A percentile compares a stretch with the other conserved stretches of the same genome.
Conservation (phyloP, 2,888 invertebrate species). For the Phyllotreta striolata region DNA sequence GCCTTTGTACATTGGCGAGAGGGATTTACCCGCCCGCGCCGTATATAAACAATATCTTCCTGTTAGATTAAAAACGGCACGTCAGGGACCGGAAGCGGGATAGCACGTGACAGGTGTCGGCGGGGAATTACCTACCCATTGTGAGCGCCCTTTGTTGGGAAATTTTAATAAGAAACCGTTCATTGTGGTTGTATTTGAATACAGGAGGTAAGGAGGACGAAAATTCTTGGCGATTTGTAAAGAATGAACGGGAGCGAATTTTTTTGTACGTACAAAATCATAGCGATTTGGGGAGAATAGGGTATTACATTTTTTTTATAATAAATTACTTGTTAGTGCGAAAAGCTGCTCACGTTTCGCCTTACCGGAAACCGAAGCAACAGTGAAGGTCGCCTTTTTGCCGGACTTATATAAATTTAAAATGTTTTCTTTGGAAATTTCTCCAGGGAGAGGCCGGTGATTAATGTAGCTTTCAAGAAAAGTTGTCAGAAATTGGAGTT, state of each 20-base stretch:
- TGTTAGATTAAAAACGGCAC: constrained; percentile 59
- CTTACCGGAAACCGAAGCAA: constrained; percentile 9
- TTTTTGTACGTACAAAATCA: too few species aligned
- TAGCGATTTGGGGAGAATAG: too few species aligned
- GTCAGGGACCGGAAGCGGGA: constrained; percentile 55
- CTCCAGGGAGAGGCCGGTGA: constrained; percentile 22
- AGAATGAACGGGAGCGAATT: too few species aligned
- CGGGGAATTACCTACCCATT: constrained; percentile 46
- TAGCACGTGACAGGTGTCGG: constrained; percentile 56
- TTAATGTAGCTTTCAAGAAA: constrained; percentile 28
- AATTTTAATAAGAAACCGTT: constrained; percentile 45
- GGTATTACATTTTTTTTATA: too few species aligned
- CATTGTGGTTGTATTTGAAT: constrained; percentile 38
- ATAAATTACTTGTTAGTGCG: not conserved
- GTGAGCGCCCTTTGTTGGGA: constrained; percentile 45
- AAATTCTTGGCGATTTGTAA: not conserved
- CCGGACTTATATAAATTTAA: constrained; percentile 25
- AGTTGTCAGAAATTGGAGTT: constrained; percentile 33
- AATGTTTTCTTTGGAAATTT: constrained; percentile 27
- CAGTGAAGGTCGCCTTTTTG: constrained; percentile 19
- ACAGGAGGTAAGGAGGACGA: constrained; percentile 24
- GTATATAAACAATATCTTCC: constrained; percentile 53
- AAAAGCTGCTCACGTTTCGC: not conserved
- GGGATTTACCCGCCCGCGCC: constrained; percentile 29
- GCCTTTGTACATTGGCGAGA: constrained; percentile 22